A percentile compares a stretch with the other conserved stretches of the same genome.
phyloP scores from a whole-genome alignment of 2,113 vertebrate species.

The Mormoops blainvillei region DNA sequence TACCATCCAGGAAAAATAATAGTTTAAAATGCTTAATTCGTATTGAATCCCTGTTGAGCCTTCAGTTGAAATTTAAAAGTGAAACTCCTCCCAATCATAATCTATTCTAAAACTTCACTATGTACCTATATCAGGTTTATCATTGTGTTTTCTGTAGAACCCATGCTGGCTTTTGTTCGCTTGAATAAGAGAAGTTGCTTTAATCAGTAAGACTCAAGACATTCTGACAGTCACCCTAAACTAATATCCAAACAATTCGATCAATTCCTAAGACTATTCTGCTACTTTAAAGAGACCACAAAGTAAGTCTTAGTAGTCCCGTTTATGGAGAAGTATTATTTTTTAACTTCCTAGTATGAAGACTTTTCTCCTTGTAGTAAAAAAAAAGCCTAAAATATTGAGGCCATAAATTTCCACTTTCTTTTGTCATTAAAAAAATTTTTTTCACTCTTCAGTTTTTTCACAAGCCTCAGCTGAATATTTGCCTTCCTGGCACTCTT shows the following conservation, averaged over 20 bases:
- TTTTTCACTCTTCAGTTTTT: background rate
- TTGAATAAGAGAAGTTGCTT: background rate
- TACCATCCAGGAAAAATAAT: background rate
- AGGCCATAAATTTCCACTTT: background rate
- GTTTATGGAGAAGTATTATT: background rate
- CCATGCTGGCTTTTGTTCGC: background rate
- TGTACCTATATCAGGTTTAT: background rate
- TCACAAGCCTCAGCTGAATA: background rate
- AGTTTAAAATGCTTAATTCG: conserved; percentile 24
- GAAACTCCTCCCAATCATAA: background rate
- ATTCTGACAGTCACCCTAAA: background rate
- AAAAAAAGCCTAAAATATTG: conserved; percentile 21
- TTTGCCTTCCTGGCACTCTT: background rate
- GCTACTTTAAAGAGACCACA: background rate
- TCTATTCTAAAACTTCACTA: background rate
- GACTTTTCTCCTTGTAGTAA: background rate
- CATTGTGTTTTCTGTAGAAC: background rate
- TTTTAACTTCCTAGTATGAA: background rate
- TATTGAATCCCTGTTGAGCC: background rate
- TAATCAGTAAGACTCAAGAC: background rate
- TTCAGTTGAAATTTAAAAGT: background rate
- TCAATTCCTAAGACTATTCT: conserved; percentile 27
- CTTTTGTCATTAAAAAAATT: background rate
- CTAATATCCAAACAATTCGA: conserved; percentile 18
- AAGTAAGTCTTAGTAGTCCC: background rate